phyloP scores from a whole-genome alignment of 2,113 vertebrate genomes.

The Aplodontia rufa region DNA sequence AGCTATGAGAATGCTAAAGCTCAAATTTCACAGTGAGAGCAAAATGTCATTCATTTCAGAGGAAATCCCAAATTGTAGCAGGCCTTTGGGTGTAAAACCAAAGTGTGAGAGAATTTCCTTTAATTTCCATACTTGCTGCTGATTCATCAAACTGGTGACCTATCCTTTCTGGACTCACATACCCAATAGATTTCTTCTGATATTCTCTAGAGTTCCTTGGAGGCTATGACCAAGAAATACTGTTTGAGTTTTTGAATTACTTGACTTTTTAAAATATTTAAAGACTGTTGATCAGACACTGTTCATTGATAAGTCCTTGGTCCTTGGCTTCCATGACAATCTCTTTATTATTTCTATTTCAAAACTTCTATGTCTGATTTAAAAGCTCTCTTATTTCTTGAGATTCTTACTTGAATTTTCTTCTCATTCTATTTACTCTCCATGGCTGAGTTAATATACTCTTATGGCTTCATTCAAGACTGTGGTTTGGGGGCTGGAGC shows the following conservation, averaged over 20 bases:
- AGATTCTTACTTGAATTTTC: background rate
- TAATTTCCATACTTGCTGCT: background rate
- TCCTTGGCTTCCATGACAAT: background rate
- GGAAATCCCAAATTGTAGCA: background rate
- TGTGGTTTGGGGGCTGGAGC: no score
- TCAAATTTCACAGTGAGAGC: background rate
- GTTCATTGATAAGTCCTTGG: background rate
- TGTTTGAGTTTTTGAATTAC: background rate
- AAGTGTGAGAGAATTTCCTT: background rate
- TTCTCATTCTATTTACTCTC: background rate
- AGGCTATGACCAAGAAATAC: background rate
- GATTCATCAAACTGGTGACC: background rate
- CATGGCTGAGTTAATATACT: background rate
- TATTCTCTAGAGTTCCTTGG: background rate
- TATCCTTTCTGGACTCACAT: background rate
- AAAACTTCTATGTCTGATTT: background rate
- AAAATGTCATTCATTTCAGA: background rate
- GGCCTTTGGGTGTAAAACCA: background rate
- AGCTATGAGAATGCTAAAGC: background rate
- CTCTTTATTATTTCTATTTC: background rate
- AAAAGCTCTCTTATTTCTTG: background rate
- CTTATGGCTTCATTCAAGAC: background rate
- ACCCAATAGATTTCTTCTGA: background rate
- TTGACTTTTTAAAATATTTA: background rate
- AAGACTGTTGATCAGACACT: background rate